Evolutionary conservation across 2,797 vertebrate genomes (phyloP).

Genomic region (Hapalemur alaotrensis): DNA sequence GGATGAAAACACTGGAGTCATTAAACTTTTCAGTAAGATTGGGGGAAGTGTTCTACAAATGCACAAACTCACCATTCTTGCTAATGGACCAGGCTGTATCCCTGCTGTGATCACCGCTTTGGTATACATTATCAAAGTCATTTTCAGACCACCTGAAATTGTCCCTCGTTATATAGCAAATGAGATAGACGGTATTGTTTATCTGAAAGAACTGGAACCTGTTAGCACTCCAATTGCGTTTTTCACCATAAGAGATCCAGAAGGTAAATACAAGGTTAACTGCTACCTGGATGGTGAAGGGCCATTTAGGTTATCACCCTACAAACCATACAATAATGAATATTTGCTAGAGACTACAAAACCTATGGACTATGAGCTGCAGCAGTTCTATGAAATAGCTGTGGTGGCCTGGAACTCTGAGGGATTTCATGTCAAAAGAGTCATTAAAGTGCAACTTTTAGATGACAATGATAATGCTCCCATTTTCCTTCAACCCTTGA

Average conservation of each 20-base stretch:
- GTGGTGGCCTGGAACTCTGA: constrained; percentile 89
- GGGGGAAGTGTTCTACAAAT: constrained; percentile 86
- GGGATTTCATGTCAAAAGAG: constrained; percentile 90
- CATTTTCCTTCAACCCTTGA: constrained; percentile 91
- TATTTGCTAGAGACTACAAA: constrained; percentile 95
- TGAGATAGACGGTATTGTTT: constrained; percentile 92
- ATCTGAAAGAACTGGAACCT: constrained; percentile 94
- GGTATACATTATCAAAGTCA: constrained; percentile 90
- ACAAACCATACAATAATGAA: constrained; percentile 92
- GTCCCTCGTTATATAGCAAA: constrained; percentile 94
- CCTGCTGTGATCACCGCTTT: constrained; percentile 92
- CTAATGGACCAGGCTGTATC: constrained; percentile 95
- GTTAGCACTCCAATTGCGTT: constrained; percentile 94
- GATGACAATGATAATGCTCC: constrained; percentile 98
- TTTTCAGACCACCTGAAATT: constrained; percentile 92
- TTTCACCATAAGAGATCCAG: constrained; percentile 94
- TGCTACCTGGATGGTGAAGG: constrained; percentile 93
- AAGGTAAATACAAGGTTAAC: constrained; percentile 89
- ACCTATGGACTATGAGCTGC: constrained; percentile 93
- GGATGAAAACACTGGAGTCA: constrained; percentile 90
- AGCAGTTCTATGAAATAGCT: constrained; percentile 91
- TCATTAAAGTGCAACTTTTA: constrained; percentile 91
- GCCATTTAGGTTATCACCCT: constrained; percentile 93
- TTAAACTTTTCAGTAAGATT: constrained; percentile 91
- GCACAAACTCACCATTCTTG: constrained; percentile 93